These are phyloP conservation scores for Anagyrus pseudococci DNA, from an alignment of 2,888 invertebrate species.

Conservation along the genomic window DNA sequence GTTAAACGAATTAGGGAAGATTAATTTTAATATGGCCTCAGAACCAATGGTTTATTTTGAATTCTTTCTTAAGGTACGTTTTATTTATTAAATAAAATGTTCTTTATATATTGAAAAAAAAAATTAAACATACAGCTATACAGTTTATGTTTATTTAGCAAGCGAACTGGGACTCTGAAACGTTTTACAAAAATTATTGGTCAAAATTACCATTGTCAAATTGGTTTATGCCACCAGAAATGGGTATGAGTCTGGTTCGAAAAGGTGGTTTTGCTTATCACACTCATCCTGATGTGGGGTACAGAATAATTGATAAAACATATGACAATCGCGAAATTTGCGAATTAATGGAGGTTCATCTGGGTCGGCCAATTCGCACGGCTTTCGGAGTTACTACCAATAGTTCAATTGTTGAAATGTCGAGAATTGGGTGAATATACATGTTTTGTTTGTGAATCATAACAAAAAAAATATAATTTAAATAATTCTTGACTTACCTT, in stretches of 20 bases:
- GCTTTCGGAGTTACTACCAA: neutral
- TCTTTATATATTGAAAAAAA: neutral
- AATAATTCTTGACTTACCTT: neutral
- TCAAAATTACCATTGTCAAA: slow-evolving; percentile 44
- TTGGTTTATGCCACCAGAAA: slow-evolving; percentile 45
- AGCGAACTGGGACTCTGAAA: slow-evolving; percentile 46
- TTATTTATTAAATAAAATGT: neutral
- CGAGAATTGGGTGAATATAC: slow-evolving; percentile 1
- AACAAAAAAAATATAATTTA: neutral
- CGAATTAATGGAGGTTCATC: slow-evolving; percentile 42
- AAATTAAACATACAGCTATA: neutral
- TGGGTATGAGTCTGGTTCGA: slow-evolving; percentile 47
- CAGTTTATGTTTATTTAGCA: neutral
- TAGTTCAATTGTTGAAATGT: slow-evolving; percentile 3
- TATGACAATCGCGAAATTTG: slow-evolving; percentile 51
- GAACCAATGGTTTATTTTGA: slow-evolving; percentile 50
- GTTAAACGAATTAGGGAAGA: slow-evolving; percentile 47
- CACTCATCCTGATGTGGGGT: slow-evolving; percentile 50
- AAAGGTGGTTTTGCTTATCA: slow-evolving; percentile 52
- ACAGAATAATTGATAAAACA: slow-evolving; percentile 48
- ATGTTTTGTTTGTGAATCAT: neutral
- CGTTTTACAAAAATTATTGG: slow-evolving; percentile 42
- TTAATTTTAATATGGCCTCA: slow-evolving; percentile 48
- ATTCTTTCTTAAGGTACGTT: slow-evolving; percentile 38
- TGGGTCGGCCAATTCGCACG: neutral